Percentiles rank a stretch among this genome's conserved stretches.
Conservation (phyloP, 1,140 invertebrate genomes). For the Macrocentrus cingulum region DNA sequence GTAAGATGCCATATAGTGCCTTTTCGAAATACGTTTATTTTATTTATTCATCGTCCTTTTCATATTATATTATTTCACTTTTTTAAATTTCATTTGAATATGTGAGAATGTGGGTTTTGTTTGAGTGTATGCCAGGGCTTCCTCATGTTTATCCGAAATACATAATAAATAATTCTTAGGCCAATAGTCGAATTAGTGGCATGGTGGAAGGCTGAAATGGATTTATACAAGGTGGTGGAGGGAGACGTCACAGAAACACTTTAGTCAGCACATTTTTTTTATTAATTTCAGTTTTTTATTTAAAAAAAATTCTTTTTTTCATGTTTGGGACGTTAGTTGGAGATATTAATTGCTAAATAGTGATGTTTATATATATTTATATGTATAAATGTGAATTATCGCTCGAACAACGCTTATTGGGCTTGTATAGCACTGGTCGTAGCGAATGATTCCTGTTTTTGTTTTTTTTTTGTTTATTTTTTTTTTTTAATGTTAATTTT, state of each 20-base stretch:
- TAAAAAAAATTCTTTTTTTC: conserved; percentile 21
- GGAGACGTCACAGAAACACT: conserved; percentile 29
- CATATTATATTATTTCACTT: not conserved
- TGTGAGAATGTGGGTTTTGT: no score
- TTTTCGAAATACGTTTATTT: conserved; percentile 24
- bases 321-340: conserved; percentile 33
- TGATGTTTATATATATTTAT: no score
- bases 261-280: conserved; percentile 7
- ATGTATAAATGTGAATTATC: no score
- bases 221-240: conserved; percentile 46
- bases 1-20: conserved; percentile 70
- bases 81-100: not conserved
- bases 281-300: conserved; percentile 18
- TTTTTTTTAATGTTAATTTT: no score
- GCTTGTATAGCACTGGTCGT: conserved; percentile 55
- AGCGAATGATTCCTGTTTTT: conserved; percentile 49
- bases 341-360: no score
- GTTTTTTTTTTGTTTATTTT: no score
- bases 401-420: conserved; percentile 44
- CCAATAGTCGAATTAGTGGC: conserved; percentile 45
- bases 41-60: not conserved
- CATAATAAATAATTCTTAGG: conserved; percentile 27
- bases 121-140: no score
- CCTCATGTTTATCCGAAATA: not conserved
- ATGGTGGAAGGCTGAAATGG: conserved; percentile 45